Evolutionary conservation across 2,797 vertebrate species (phyloP).

Genomic region (Neoniphon sammara): DNA sequence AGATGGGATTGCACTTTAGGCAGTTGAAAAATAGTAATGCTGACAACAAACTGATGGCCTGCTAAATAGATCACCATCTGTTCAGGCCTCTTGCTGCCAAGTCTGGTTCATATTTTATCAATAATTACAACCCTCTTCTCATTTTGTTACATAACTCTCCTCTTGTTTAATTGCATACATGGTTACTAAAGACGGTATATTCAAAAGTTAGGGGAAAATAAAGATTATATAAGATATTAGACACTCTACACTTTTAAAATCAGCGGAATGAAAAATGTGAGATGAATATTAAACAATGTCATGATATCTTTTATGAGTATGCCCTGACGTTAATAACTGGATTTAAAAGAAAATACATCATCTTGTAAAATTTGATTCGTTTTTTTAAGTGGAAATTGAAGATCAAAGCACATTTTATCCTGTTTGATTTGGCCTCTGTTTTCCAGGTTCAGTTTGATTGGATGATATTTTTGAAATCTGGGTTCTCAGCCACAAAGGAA

Average conservation of each 20-base stretch:
- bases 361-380: constrained; percentile 15
- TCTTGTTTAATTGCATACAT: constrained; percentile 21
- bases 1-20: constrained; percentile 68
- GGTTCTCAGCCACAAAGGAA: constrained; percentile 70
- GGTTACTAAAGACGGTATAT: neutral
- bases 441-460: constrained; percentile 57
- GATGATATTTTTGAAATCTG: constrained; percentile 75
- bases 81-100: constrained; percentile 56
- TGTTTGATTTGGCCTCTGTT: constrained; percentile 37
- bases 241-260: neutral
- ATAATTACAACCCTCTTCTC: constrained; percentile 58
- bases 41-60: constrained; percentile 37
- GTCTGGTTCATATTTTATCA: constrained; percentile 62
- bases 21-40: constrained; percentile 55
- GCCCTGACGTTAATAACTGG: neutral
- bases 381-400: constrained; percentile 3
- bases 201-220: neutral
- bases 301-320: neutral
- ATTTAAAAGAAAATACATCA: constrained; percentile 6
- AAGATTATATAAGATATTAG: neutral
- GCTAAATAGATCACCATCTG: constrained; percentile 82
- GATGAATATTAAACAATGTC: neutral
- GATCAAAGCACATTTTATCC: constrained; percentile 22
- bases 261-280: neutral
- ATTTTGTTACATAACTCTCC: constrained; percentile 51